Base-by-base conservation (phyloP, 1,140 invertebrate species). In the Zaprionus lachaisei region DNA sequence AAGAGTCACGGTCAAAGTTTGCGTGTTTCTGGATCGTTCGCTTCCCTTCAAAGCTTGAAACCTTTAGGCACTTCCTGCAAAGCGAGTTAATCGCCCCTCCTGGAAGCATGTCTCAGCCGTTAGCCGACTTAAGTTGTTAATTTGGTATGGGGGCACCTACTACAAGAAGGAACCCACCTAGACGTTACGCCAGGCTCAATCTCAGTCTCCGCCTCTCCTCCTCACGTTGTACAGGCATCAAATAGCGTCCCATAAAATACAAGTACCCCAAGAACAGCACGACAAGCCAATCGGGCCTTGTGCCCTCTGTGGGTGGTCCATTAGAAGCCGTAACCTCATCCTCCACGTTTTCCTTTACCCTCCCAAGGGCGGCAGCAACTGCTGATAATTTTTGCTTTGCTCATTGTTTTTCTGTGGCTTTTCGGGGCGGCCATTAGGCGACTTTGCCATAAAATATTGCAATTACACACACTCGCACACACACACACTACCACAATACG, bases 211-310 rank as follows among this genome's bases (percentile, higher is more conserved):
- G 0, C n/a, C n/a, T 70, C 7, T 0, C n/a, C n/a, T 2, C 31
- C 69, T 69, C 15, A 51, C 34, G 34, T 65, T 49, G 54, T 64
- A 17, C 24, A 31, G 73, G 41, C 82, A 79, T 80, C 80, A 83
- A 83, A 80, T 84, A 69, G 65, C 81, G 51, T 66, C 34, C 56
- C 77, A 80, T 83, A 87, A 89, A 86, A 77, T 60, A 70, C n/a
- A 80, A 80, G 72, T 71, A 85, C 76, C 38, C 64, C 63, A 34
- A 34, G 31, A 34, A 34, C 31, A 70, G 26, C 67, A 24, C 15
- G 47, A 66, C 28, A 41, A 54, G 64, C 72, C 75, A 78, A 78
- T 78, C 60, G 63, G 38, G 38, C 14, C 49, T 34, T 26, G 64
- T 41, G 17, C 22, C 31, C 9, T 34, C 69, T 63, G 58, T 72